Evolutionary conservation across 1,140 invertebrate genomes (phyloP).

Genomic region (Berghia stephanieae): DNA sequence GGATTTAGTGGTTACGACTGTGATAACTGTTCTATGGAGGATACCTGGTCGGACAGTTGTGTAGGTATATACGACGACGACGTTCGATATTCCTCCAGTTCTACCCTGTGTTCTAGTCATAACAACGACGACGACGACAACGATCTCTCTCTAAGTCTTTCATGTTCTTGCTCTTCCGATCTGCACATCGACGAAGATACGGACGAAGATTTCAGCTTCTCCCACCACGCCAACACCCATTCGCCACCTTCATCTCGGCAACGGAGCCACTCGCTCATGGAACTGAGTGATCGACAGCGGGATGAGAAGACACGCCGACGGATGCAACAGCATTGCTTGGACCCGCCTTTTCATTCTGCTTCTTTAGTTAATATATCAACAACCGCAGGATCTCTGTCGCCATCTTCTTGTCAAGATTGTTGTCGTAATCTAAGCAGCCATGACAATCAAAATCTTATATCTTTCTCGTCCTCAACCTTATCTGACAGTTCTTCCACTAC

Average conservation of each 20-base stretch:
- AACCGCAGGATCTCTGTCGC: no score
- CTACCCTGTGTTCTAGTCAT: constrained; percentile 20
- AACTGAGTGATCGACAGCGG: background rate
- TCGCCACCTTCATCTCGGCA: background rate
- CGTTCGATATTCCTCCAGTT: constrained; percentile 26
- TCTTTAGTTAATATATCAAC: no score
- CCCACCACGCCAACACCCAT: background rate
- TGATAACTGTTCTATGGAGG: background rate
- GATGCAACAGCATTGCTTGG: background rate
- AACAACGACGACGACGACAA: background rate
- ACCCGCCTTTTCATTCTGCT: no score
- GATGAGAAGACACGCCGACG: background rate
- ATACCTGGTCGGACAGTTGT: background rate
- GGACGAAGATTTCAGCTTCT: constrained; percentile 25
- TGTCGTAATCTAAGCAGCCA: no score
- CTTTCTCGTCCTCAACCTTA: no score
- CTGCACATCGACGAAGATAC: constrained; percentile 25
- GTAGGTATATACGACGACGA: no score
- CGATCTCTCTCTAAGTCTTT: constrained; percentile 10
- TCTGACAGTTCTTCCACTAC: no score
- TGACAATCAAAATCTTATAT: no score
- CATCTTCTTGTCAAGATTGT: no score
- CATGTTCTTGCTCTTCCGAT: constrained; percentile 24
- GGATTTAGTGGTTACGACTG: no score
- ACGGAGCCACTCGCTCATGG: constrained; percentile 22